Percentiles rank a stretch among this genome's conserved stretches.
Evolutionary conservation across 2,888 invertebrate species (phyloP).

Genomic region (Spatulosminthurus flaviceps): DNA sequence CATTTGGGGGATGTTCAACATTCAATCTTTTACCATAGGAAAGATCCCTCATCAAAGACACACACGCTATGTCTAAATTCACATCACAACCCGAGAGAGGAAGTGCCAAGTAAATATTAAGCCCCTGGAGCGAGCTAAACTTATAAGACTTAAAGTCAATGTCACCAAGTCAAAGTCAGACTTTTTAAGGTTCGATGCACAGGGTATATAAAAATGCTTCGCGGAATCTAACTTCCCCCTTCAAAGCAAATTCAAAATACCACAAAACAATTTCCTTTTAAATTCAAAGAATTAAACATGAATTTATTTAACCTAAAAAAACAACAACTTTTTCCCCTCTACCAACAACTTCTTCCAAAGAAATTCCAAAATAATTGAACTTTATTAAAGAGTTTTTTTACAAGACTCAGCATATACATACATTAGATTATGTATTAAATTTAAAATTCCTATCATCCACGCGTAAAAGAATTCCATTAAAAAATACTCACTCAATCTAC

Average conservation of each 20-base stretch:
- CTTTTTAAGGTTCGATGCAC: not conserved
- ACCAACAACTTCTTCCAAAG: too few species aligned
- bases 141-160: constrained; percentile 24
- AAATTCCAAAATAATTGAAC: too few species aligned
- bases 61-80: not conserved
- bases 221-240: not conserved
- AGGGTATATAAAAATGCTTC: not conserved
- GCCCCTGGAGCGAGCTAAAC: not conserved
- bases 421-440: too few species aligned
- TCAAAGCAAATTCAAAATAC: not conserved
- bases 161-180: constrained; percentile 19
- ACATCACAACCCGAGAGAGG: not conserved
- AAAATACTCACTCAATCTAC: not conserved
- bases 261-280: too few species aligned
- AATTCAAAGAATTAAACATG: too few species aligned
- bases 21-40: too few species aligned
- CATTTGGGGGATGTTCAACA: too few species aligned
- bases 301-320: too few species aligned
- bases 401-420: too few species aligned
- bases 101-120: constrained; percentile 21
- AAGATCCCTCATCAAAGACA: not conserved
- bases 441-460: constrained; percentile 12
- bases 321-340: too few species aligned
- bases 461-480: not conserved
- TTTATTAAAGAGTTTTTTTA: too few species aligned